These are phyloP conservation scores for Arizona elegans DNA, from an alignment of 2,113 vertebrate genomes.

Conservation along the genomic window DNA sequence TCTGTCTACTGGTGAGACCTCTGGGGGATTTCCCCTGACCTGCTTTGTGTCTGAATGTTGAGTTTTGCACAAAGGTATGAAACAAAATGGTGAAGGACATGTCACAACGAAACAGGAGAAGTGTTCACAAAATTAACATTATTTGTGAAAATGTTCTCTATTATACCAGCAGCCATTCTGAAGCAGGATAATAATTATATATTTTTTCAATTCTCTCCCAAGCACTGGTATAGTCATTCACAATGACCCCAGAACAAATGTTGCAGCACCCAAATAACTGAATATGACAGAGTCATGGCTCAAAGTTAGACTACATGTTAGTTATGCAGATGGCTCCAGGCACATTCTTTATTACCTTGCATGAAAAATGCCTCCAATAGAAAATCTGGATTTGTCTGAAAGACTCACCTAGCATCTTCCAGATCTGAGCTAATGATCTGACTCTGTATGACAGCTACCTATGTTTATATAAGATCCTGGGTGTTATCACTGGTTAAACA, in stretches of 20 bases:
- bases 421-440: background rate
- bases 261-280: background rate
- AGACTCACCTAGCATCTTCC: background rate
- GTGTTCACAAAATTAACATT: accelerated
- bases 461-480: background rate
- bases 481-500: background rate
- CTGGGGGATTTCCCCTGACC: accelerated
- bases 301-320: background rate
- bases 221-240: background rate
- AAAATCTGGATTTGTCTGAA: background rate
- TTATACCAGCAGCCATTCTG: background rate
- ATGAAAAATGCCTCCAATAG: background rate
- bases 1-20: accelerated
- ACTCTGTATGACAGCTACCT: background rate
- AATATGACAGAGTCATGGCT: background rate
- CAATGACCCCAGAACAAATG: background rate
- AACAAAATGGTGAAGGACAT: background rate
- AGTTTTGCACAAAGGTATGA: background rate
- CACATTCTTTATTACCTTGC: background rate
- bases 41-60: background rate
- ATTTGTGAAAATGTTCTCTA: background rate
- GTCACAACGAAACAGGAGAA: accelerated
- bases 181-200: background rate
- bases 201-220: background rate
- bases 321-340: background rate